Conservation (phyloP, 1,140 invertebrate species). For the Oryzaephilus surinamensis region DNA sequence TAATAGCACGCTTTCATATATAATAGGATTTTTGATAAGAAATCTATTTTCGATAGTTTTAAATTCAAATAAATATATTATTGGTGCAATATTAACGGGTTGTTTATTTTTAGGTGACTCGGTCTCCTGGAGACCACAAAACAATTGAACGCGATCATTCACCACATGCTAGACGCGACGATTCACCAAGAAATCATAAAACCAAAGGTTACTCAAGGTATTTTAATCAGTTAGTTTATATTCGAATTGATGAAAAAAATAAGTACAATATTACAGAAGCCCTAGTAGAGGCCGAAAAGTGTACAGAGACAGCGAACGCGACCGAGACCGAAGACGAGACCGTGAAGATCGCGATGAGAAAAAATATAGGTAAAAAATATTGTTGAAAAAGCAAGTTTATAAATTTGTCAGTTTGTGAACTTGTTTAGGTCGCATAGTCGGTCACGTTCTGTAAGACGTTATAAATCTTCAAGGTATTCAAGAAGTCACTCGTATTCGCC, state of each 20-base stretch:
- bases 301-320: conserved; percentile 24
- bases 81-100: too few species aligned
- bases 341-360: conserved; percentile 25
- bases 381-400: conserved; percentile 2
- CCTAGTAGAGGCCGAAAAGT: conserved; percentile 30
- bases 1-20: too few species aligned
- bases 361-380: conserved; percentile 18
- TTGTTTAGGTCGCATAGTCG: conserved; percentile 37
- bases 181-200: conserved; percentile 31
- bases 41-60: too few species aligned
- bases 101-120: too few species aligned
- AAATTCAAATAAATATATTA: too few species aligned
- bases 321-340: conserved; percentile 20
- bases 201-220: conserved; percentile 31
- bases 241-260: background rate
- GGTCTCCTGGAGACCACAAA: too few species aligned
- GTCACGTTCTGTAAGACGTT: conserved; percentile 38
- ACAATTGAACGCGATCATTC: conserved; percentile 26
- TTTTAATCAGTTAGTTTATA: background rate
- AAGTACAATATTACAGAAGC: conserved; percentile 18
- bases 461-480: conserved; percentile 39
- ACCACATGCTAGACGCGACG: conserved; percentile 27
- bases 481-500: conserved; percentile 43
- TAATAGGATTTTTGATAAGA: too few species aligned
- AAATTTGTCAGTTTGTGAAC: background rate